Evolutionary conservation across 1,140 invertebrate genomes (phyloP), one percentile per base, ranked within the genome.

Genomic region (Rhyacophila brunnea): DNA sequence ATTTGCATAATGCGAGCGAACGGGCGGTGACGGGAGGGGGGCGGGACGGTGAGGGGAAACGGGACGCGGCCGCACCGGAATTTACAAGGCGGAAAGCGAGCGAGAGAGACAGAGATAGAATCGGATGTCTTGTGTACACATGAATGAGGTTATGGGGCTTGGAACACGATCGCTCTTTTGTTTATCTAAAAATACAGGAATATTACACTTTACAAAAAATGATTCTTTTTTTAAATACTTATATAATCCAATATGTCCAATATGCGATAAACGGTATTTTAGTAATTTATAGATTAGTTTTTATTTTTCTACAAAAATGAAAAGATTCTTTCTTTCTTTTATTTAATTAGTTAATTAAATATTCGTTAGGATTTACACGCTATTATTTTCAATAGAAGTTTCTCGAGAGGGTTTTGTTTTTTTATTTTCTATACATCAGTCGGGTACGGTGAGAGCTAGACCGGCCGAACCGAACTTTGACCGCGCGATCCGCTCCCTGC

Each of bases 51-150:
- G 72, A 73, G 74, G 71, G 28, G 70, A 64, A 67, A 71, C 72
- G 70, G 70, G 67, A 69, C 66, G 71, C 71, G 71, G 72, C 71
- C 74, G 73, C 73, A 73, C 73, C 73, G 74, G 70, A 75, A 74
- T 78, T 72, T 72, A 57, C 54, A 48, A 57, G 47, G 44, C 17
- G 23, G 13, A 43, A 42, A 23, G 34, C 7, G 20, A 55, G 23
- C 38, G 40, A 51, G 47, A 28, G 49, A 36, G 46, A 58, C 9
- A 28, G 23, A 28, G 23, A 28, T 28, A 28, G 23, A 9, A 28
- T 28, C 50, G 28, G 35, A 60, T 60, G 58, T 55, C 45, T 59
- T 59, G 58, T 54, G 51, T 54, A 60, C 58, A 60, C 46, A 49
- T 60, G 58, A 60, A 42, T 23, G 38, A 15, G 18, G 19, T 34